These are phyloP conservation scores for Brachyptera risi DNA, from an alignment of 2,888 invertebrate genomes.

Conservation along the genomic window DNA sequence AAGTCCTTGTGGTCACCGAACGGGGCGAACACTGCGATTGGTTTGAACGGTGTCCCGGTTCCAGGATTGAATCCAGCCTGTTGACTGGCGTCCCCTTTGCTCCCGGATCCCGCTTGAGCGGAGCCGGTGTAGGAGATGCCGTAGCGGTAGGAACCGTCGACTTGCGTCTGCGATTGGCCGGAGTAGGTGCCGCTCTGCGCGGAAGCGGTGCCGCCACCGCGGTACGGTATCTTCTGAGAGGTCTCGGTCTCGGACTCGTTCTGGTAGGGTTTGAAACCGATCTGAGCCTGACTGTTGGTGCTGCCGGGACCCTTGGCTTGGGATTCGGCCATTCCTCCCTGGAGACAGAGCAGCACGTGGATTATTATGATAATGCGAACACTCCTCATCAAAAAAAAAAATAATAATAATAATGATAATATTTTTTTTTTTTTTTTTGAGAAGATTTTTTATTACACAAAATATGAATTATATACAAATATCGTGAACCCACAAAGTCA, in stretches of 20 bases:
- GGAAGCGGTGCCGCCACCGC: constrained; percentile 72
- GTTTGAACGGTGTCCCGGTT: constrained; percentile 37
- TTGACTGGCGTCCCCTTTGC: constrained; percentile 27
- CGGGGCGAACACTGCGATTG: constrained; percentile 9
- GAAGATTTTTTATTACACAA: no score
- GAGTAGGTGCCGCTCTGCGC: constrained; percentile 70
- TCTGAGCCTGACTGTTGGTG: constrained; percentile 84
- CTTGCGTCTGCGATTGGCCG: constrained; percentile 78
- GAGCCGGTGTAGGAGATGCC: constrained; percentile 75
- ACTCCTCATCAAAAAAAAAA: no score
- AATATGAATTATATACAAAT: no score
- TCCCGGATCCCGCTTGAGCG: constrained; percentile 75
- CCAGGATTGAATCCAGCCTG: constrained; percentile 41
- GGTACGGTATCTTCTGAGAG: constrained; percentile 56
- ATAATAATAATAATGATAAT: no score
- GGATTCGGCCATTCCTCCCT: constrained; percentile 81
- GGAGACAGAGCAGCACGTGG: constrained; percentile 38
- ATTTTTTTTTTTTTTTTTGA: no score
- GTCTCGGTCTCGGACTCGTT: constrained; percentile 47
- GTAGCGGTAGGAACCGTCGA: constrained; percentile 75
- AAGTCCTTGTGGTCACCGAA: constrained; percentile 1
- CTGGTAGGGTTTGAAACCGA: constrained; percentile 74
- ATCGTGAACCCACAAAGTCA: no score
- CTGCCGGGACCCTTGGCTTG: constrained; percentile 80
- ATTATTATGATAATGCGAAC: no score